A percentile compares a stretch with the other conserved stretches of the same genome.
Conservation (phyloP, 2,888 invertebrate species). For the Arge pagana region DNA sequence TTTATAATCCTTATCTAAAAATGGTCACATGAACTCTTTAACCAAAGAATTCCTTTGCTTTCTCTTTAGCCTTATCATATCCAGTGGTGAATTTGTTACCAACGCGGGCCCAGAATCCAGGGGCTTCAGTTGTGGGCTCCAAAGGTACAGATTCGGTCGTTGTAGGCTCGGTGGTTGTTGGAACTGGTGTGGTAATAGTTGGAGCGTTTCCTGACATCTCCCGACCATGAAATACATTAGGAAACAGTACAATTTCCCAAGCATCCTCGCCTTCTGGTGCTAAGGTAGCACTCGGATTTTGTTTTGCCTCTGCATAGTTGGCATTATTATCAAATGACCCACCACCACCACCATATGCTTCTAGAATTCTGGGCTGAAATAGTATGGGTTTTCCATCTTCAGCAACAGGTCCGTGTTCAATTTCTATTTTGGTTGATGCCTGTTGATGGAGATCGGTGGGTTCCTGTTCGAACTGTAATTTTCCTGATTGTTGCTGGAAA, state of each 20-base stretch:
- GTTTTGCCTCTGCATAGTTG: constrained; percentile 33
- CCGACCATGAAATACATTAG: constrained; percentile 1
- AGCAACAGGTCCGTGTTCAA: background rate
- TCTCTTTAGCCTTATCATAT: constrained; percentile 62
- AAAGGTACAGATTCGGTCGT: constrained; percentile 35
- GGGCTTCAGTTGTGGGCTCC: constrained; percentile 48
- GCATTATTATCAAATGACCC: constrained; percentile 40
- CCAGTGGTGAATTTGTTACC: constrained; percentile 62
- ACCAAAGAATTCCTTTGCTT: constrained; percentile 58
- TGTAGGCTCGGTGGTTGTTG: constrained; percentile 32
- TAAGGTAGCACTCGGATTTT: constrained; percentile 43
- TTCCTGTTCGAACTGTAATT: constrained; percentile 16
- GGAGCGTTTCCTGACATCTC: constrained; percentile 21
- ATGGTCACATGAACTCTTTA: constrained; percentile 22
- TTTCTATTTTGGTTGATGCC: background rate
- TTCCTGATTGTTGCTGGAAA: constrained; percentile 35
- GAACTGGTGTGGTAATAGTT: constrained; percentile 21
- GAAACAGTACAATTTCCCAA: constrained; percentile 44
- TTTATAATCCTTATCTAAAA: constrained; percentile 22
- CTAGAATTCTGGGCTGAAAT: constrained; percentile 39
- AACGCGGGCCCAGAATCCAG: constrained; percentile 65
- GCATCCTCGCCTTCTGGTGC: constrained; percentile 38
- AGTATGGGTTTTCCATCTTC: background rate
- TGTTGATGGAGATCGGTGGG: constrained; percentile 1
- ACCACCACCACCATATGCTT: constrained; percentile 45